Conservation (phyloP, 37 sponge, comb jelly and placozoan genomes). For the Beroe forskalii region DNA sequence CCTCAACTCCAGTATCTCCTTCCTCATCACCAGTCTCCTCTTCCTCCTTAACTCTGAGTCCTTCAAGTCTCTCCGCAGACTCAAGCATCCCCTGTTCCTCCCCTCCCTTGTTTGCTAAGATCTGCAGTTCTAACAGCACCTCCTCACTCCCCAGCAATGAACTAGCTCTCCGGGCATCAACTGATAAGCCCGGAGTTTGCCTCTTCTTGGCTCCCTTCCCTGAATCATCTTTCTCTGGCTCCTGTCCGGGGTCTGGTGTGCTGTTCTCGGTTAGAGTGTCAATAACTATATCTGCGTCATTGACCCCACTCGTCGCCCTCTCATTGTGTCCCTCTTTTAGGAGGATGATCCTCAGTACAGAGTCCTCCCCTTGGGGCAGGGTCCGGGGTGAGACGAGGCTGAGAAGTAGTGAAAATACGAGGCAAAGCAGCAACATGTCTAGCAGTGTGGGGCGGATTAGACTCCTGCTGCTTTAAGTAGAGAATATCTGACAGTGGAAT, state of each 20-base stretch:
- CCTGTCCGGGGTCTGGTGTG: no score
- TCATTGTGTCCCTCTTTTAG: no score
- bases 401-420: no score
- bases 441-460: no score
- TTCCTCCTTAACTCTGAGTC: background rate
- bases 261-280: background rate
- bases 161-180: background rate
- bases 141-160: background rate
- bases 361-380: no score
- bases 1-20: background rate
- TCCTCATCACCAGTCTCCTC: background rate
- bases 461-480: no score
- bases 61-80: no score
- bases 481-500: no score
- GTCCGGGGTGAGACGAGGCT: no score
- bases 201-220: background rate
- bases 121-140: background rate
- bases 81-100: background rate
- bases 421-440: no score
- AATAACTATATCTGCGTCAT: background rate
- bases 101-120: background rate
- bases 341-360: no score
- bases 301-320: no score
- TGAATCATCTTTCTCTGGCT: background rate
- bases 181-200: background rate